Percentiles rank a stretch among this genome's conserved stretches.
Conservation (phyloP, 2,797 vertebrate genomes). For the Micrastur ruficollis region DNA sequence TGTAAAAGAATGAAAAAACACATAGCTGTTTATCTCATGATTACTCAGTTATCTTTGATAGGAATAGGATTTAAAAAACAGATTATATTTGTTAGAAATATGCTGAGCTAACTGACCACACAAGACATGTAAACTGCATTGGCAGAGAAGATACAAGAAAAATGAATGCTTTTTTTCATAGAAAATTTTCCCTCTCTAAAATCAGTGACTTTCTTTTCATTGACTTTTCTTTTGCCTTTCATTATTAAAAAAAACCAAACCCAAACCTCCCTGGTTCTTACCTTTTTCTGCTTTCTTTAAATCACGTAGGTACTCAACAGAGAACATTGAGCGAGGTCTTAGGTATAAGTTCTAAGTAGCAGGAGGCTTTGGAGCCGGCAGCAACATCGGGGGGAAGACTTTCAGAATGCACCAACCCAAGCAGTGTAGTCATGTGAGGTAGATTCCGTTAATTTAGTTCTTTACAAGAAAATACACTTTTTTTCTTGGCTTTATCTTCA, state of each 20-base stretch:
- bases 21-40: background rate
- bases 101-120: slow-evolving; percentile 26
- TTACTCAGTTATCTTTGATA: slow-evolving; percentile 35
- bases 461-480: slow-evolving; percentile 8
- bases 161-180: background rate
- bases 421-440: background rate
- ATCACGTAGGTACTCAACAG: background rate
- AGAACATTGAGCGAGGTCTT: background rate
- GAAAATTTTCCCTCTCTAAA: background rate
- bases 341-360: background rate
- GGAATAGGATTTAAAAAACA: slow-evolving; percentile 27
- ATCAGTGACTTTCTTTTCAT: background rate
- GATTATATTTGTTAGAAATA: slow-evolving; percentile 36
- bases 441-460: slow-evolving; percentile 21
- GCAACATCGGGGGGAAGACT: background rate
- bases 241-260: background rate
- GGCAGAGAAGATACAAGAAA: slow-evolving; percentile 25
- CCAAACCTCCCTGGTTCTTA: background rate
- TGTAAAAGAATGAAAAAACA: background rate
- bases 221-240: background rate
- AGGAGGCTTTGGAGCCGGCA: slow-evolving; percentile 24
- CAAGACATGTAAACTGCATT: slow-evolving; percentile 11
- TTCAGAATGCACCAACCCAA: background rate
- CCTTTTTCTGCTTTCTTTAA: background rate
- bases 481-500: slow-evolving; percentile 34